phyloP scores from a whole-genome alignment of 1,140 invertebrate genomes.

The Trissolcus basalis region DNA sequence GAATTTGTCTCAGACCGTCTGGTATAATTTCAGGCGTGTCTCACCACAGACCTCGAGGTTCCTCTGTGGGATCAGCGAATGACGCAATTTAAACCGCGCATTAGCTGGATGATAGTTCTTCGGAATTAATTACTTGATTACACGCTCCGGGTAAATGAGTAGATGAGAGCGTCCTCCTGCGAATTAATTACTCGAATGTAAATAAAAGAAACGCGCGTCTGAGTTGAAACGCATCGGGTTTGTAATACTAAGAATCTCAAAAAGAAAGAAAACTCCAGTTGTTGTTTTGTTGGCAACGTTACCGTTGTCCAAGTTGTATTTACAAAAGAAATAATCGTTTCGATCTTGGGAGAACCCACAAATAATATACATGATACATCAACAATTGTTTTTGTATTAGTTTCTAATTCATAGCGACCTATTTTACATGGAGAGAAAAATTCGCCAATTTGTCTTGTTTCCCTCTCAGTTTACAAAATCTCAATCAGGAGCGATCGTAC shows the following conservation, averaged over 20 bases:
- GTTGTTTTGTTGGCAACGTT: slow-evolving; percentile 26
- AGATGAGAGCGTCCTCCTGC: slow-evolving; percentile 23
- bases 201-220: background rate
- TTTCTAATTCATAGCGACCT: slow-evolving; percentile 48
- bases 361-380: slow-evolving; percentile 46
- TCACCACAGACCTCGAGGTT: slow-evolving; percentile 11
- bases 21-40: slow-evolving; percentile 9
- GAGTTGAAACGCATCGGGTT: too few species aligned
- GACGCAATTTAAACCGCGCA: slow-evolving; percentile 39
- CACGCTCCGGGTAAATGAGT: slow-evolving; percentile 41
- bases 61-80: slow-evolving; percentile 9
- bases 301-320: slow-evolving; percentile 38
- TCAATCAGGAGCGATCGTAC: background rate
- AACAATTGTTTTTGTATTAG: slow-evolving; percentile 39
- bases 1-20: background rate
- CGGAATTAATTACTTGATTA: slow-evolving; percentile 43
- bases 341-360: slow-evolving; percentile 34
- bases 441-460: background rate
- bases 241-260: background rate
- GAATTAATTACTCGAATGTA: slow-evolving; percentile 10
- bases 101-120: slow-evolving; percentile 45
- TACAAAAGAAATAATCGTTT: slow-evolving; percentile 43
- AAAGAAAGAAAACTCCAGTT: slow-evolving; percentile 1
- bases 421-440: slow-evolving; percentile 41
- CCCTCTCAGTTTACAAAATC: background rate